Conservation (phyloP, 2,113 vertebrate genomes). For the Candoia aspera region DNA sequence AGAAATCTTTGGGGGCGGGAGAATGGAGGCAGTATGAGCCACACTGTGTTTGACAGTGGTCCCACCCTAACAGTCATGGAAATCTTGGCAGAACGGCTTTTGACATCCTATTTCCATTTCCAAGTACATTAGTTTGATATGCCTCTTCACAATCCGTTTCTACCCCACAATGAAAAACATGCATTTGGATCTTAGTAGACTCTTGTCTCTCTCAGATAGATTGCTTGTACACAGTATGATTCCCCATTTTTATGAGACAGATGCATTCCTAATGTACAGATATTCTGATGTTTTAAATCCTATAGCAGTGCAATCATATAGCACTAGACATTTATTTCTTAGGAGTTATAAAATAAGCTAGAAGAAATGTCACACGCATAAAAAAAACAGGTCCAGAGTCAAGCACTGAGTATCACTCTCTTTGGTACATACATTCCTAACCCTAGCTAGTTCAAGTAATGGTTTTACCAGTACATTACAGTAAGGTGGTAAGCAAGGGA, state of each 20-base stretch:
- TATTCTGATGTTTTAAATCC: slow-evolving; percentile 2
- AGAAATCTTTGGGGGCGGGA: slow-evolving; percentile 31
- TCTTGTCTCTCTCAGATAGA: slow-evolving; percentile 26
- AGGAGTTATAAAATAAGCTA: slow-evolving; percentile 81
- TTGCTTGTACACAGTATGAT: slow-evolving; percentile 50
- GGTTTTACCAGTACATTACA: slow-evolving; percentile 55
- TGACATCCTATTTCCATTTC: slow-evolving; percentile 9
- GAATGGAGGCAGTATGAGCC: slow-evolving; percentile 47
- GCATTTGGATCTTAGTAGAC: slow-evolving; percentile 41
- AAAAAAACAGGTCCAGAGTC: slow-evolving; percentile 68
- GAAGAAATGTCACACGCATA: slow-evolving; percentile 65
- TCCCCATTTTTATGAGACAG: slow-evolving; percentile 59
- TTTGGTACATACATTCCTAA: slow-evolving; percentile 78
- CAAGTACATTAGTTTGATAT: not conserved
- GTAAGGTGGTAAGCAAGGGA: slow-evolving; percentile 53
- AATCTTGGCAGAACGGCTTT: slow-evolving; percentile 24
- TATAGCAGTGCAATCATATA: slow-evolving; percentile 38
- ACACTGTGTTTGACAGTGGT: slow-evolving; percentile 36
- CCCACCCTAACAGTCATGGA: slow-evolving; percentile 33
- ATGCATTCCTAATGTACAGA: slow-evolving; percentile 32
- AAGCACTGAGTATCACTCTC: slow-evolving; percentile 68
- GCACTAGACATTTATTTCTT: slow-evolving; percentile 63
- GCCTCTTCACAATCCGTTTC: slow-evolving; percentile 12
- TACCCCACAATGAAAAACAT: not conserved
- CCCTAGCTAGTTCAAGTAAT: slow-evolving; percentile 72